Evolutionary conservation across 2,888 invertebrate species (phyloP), one percentile per base, ranked within the genome.

Genomic region (Cataglyphis livida): DNA sequence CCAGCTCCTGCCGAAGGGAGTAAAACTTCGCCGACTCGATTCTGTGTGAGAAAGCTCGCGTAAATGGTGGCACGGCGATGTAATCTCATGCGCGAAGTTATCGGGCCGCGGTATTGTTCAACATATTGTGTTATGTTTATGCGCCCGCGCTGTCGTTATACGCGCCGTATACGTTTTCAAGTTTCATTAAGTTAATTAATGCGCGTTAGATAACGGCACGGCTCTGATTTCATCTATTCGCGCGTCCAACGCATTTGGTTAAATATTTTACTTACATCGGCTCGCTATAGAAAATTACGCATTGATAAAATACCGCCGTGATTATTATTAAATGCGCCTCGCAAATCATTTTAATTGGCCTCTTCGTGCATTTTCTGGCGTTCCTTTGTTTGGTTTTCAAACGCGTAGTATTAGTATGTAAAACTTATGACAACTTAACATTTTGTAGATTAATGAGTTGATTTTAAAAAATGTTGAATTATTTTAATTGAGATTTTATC

Each of bases 141-240:
- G 70, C 44, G 21, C 70, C 12, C 35, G 76, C 76, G 76, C 65
- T 76, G 41, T 76, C 76, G 54, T 76, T 76, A 76, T 54, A 76
- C 41, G 28, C 76, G 41, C 66, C 54, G 41, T 76, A 65, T 61
- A 66, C 41, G 15, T 76, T 76, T 76, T 59, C 68, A 68, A 59
- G 59, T 68, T 79, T 79, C 70, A 79, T 79, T 79, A 79, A 61
- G 76, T 79, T 79, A 79, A 70, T 70, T 70, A 70, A 78, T 70
- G 70, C 78, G 59, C 70, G 70, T 76, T 57, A 76, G 76, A 66
- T 65, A 65, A 28, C 54, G n/a, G 38, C 66, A 54, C 59, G 59
- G 35, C 38, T 78, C 38, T 57, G 66, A 78, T 78, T 70, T 35
- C 59, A 28, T 35, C 18, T 35, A 70, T 70, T 68, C 78, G 32